These are phyloP conservation scores for Eptatretus burgeri DNA, from an alignment of 2,113 vertebrate species.

Conservation along the genomic window DNA sequence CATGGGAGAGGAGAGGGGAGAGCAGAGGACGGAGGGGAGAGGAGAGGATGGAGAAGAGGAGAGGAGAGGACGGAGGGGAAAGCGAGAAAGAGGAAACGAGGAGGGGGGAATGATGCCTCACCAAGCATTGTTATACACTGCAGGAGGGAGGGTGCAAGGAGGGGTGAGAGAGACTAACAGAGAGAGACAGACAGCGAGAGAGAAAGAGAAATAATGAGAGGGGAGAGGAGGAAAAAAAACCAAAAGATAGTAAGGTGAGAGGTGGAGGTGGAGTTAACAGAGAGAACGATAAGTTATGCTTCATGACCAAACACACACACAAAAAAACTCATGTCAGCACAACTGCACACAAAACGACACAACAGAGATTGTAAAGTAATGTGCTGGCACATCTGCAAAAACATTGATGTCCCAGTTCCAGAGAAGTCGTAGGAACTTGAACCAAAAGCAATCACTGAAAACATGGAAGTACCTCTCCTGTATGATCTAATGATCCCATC, in stretches of 20 bases:
- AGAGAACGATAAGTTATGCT: too few species aligned
- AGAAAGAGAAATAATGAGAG: not conserved
- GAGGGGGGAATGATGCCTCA: not conserved
- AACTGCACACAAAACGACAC: too few species aligned
- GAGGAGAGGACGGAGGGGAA: not conserved
- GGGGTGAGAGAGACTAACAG: not conserved
- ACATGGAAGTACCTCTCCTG: too few species aligned
- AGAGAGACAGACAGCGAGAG: not conserved
- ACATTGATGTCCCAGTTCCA: too few species aligned
- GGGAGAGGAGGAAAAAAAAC: not conserved
- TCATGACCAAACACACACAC: too few species aligned
- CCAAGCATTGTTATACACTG: not conserved
- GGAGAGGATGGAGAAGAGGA: not conserved
- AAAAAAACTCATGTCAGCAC: too few species aligned
- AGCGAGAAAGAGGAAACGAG: not conserved
- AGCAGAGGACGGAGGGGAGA: not conserved
- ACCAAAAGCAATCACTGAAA: too few species aligned
- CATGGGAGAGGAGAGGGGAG: not conserved
- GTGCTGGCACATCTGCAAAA: too few species aligned
- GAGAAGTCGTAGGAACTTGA: too few species aligned
- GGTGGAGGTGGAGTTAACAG: not conserved
- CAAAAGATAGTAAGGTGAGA: not conserved
- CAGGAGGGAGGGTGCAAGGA: not conserved
- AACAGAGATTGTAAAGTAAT: too few species aligned
- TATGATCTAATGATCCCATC: too few species aligned